phyloP scores from a whole-genome alignment of 2,113 vertebrate species.

The Phaethon lepturus region DNA sequence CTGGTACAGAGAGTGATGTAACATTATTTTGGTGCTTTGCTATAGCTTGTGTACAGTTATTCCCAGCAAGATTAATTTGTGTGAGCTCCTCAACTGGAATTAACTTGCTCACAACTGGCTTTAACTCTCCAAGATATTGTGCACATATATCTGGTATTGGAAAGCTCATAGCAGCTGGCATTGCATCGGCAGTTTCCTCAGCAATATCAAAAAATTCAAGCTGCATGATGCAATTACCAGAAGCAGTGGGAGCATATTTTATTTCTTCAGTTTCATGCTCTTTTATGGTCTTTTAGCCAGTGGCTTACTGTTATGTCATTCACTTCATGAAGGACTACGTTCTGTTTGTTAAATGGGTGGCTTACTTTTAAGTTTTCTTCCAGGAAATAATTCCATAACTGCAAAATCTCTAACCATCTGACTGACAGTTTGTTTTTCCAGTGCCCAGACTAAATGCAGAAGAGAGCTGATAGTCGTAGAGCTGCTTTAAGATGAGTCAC shows the following conservation, averaged over 20 bases:
- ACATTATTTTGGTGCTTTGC: neutral
- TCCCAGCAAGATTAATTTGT: slow-evolving; percentile 7
- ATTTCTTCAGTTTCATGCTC: neutral
- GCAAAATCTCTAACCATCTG: neutral
- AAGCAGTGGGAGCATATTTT: slow-evolving; percentile 39
- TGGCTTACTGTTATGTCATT: neutral
- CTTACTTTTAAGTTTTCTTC: neutral
- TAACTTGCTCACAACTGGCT: neutral
- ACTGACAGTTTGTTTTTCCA: neutral
- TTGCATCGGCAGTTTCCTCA: neutral
- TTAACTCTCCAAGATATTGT: slow-evolving; percentile 10
- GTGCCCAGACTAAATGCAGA: neutral
- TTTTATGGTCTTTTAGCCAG: neutral
- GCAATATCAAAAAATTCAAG: neutral
- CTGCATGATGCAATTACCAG: slow-evolving; percentile 25
- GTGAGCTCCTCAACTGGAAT: neutral
- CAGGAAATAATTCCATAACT: neutral
- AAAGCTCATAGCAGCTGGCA: neutral
- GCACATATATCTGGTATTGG: slow-evolving; percentile 10
- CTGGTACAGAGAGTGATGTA: neutral
- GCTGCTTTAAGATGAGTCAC: neutral
- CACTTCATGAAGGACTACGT: slow-evolving; percentile 10
- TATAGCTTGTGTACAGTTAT: neutral
- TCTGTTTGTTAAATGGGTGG: neutral
- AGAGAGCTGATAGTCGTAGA: neutral